Base-by-base conservation (phyloP, 2,888 invertebrate species). In the Noctuana brunneofusca region DNA sequence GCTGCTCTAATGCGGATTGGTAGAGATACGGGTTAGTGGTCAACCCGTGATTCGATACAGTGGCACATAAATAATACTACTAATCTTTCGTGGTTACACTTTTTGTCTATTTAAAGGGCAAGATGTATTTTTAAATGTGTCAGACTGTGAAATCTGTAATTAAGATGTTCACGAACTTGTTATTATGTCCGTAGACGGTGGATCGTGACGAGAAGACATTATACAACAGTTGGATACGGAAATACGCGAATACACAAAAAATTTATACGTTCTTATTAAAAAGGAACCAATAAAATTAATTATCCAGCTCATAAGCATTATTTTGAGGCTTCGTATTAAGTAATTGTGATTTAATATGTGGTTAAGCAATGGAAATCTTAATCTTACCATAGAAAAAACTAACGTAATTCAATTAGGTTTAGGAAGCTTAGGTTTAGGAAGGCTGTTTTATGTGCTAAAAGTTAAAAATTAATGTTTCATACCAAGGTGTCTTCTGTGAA, bases 401-500 rank as follows among this genome's bases (percentile, higher is more conserved):
- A 11, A 43, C 16, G 16, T 41, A 41, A 41, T 41, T 41, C n/a
- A n/a, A n/a, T n/a, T n/a, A n/a, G n/a, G n/a, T n/a, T n/a, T n/a
- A n/a, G n/a, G n/a, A n/a, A n/a, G n/a, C n/a, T n/a, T n/a, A n/a
- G n/a, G n/a, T n/a, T n/a, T n/a, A n/a, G n/a, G 41, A 41, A 41
- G 41, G 41, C 27, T 30, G 11, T 1, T 3, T 48, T 48, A 48
- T 22, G 4, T n/a, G 12, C n/a, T 5, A 20, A 20, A 22, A 22
- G 48, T 48, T n/a, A 22, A 48, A 48, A 32, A 1, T 35, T 12
- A 41, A n/a, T 6, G 14, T 6, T n/a, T 41, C 8, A 49, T 88
- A 96, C 96, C 96, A 96, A 30, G 96, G 95, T 22, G 96, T 95
- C 85, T 95, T 94, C 69, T 95, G 94, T 1, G 95, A 93, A n/a